Base-by-base conservation (phyloP, 2,797 vertebrate species). In the Pseudomugil gertrudae region DNA sequence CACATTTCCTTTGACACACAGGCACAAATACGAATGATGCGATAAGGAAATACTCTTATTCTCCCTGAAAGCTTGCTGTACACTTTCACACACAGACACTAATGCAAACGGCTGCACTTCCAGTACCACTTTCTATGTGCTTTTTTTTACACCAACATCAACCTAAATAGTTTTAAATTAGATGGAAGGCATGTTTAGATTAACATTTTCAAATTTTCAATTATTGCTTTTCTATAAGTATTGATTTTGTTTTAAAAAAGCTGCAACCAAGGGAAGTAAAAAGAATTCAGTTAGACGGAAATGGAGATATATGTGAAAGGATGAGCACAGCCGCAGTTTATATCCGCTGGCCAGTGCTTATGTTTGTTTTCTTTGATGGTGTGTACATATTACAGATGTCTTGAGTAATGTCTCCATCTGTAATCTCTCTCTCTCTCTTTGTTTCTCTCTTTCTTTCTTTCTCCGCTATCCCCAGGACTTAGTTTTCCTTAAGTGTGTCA, bases 371-470 rank as follows among this genome's bases (percentile, higher is more conserved):
- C 84, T 87, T 80, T 67, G 80, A 56, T 87, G 80, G 86, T 85
- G 83, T 87, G 84, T 92, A 90, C 91, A 92, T 81, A 90, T 92
- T 90, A 92, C 91, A 92, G 91, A 92, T 92, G 91, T 91, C 89
- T 92, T 87, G 84, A 90, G 84, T 89, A 90, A 90, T 87, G 87
- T 81, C 79, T 85, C 90, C 90, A 90, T 91, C 91, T 91, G 90
- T 89, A 90, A 90, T 88, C 86, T 84, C 82, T 85, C 88, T 79
- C 72, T 69, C 64, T 36, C 79, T 32, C 32, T 32, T 9, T 32
- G 3, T 58, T 48, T 66, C 60, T 60, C 52, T 66, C 63, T 79
- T 72, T 71, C 74, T 53, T 60, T 54, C 74, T 68, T 70, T 68
- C 80, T 71, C 64, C 53, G 63, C 58, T 89, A 47, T 89, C 91